Evolutionary conservation across 2,113 vertebrate genomes (phyloP).

Genomic region (Ptychochromis oligacanthus): DNA sequence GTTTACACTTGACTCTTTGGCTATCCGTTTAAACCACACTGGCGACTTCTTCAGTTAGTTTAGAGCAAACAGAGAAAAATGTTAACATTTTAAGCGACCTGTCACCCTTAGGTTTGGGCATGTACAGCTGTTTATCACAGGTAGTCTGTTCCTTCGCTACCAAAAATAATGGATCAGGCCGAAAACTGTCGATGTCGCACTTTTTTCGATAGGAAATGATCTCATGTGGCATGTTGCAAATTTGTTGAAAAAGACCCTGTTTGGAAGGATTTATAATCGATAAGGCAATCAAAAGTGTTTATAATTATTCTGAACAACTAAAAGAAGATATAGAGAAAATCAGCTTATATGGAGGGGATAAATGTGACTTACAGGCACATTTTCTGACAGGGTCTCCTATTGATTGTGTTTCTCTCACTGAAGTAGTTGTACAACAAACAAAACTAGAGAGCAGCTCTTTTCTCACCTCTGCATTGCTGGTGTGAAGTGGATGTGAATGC

Average conservation of each 20-base stretch:
- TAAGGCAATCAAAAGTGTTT: neutral
- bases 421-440: neutral
- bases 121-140: neutral
- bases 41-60: too few species aligned
- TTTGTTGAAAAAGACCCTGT: neutral
- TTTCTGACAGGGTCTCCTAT: neutral
- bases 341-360: rapidly evolving
- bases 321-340: neutral
- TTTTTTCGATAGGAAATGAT: neutral
- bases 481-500: neutral
- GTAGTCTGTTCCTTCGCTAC: neutral
- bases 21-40: too few species aligned
- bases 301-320: neutral
- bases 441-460: neutral
- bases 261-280: neutral
- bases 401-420: neutral
- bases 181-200: neutral
- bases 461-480: neutral
- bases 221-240: neutral
- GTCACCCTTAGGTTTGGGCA: neutral
- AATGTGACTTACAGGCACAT: neutral
- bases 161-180: neutral
- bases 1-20: too few species aligned
- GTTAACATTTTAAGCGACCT: neutral
- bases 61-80: neutral